Evolutionary conservation across 2,113 vertebrate species (phyloP).

Genomic region (Gila orcuttii): DNA sequence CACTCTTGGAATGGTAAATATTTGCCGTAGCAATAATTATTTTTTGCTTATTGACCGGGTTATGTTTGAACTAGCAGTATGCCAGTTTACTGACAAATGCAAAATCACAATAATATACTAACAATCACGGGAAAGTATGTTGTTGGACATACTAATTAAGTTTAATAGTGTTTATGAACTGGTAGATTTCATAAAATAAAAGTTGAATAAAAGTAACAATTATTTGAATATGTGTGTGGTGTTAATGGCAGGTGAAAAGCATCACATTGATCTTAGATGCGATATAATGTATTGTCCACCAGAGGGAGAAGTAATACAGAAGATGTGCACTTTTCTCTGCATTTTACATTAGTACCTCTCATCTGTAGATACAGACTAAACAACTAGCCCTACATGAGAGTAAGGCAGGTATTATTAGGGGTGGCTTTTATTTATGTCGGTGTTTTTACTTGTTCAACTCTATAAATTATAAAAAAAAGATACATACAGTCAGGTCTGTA

Average conservation of each 20-base stretch:
- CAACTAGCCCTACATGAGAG: background rate
- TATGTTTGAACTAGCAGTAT: background rate
- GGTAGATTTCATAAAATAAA: background rate
- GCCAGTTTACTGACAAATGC: background rate
- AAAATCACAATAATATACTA: background rate
- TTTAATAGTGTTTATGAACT: slow-evolving; percentile 2
- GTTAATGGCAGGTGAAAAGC: background rate
- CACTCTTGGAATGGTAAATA: background rate
- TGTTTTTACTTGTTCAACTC: background rate
- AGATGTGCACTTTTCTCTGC: background rate
- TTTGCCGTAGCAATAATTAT: background rate
- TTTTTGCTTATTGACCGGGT: background rate
- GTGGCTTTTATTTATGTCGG: background rate
- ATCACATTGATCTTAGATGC: background rate
- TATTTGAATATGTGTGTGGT: background rate
- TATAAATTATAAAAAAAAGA: background rate
- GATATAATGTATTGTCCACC: slow-evolving; percentile 47
- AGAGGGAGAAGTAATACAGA: slow-evolving; percentile 54
- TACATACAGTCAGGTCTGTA: too few relatives aligned
- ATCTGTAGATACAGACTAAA: background rate
- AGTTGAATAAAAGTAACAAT: background rate
- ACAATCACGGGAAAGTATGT: background rate
- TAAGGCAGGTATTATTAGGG: background rate
- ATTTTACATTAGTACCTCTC: background rate
- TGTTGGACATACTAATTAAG: background rate